Evolutionary conservation across 1,140 invertebrate genomes (phyloP), one percentile per base, ranked within the genome.

Genomic region (Pseudomyrmex concolor): DNA sequence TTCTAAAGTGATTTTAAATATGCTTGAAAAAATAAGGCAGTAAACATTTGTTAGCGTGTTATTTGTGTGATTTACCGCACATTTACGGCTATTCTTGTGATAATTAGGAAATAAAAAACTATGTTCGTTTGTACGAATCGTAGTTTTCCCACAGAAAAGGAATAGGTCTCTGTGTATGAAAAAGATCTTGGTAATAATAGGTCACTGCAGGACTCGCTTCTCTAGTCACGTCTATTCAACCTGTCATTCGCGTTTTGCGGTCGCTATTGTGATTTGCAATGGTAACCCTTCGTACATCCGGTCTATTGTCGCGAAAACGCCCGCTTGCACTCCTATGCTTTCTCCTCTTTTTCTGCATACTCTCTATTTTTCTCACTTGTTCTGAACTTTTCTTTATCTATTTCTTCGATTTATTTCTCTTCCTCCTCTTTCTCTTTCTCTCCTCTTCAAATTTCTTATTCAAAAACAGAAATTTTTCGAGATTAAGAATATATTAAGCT

Each of bases 261-360:
- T 92, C 80, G 88, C 90, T 89, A 91, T 92, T 92, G 90, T 92
- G 91, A 92, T 92, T 92, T 91, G 91, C 88, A 88, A 90, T 90
- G 86, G 90, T 91, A 90, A 92, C 90, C 90, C 90, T 89, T 87
- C 86, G 89, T 85, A 89, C 89, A 92, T 92, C 91, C 91, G 92
- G 91, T 83, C 89, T 89, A 92, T 92, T 92, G 91, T 92, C 73
- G 86, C 87, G 80, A 85, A 89, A 89, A 89, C 87, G 71, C 57
- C 63, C 70, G 51, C 68, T 70, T 50, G 13, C 22, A 9, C 10
- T 25, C n/a, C 62, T 84, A 64, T 63, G 34, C 34, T 59, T 84
- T 71, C 34, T 34, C 78, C 62, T 88, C 62, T 51, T 43, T 57
- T 66, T 48, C 48, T 64, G 67, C 51, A 10, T 15, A 54, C 45